Percentiles rank a stretch among this genome's conserved stretches.
Evolutionary conservation across 1,140 invertebrate genomes (phyloP).

Genomic region (Triops cancriformis): DNA sequence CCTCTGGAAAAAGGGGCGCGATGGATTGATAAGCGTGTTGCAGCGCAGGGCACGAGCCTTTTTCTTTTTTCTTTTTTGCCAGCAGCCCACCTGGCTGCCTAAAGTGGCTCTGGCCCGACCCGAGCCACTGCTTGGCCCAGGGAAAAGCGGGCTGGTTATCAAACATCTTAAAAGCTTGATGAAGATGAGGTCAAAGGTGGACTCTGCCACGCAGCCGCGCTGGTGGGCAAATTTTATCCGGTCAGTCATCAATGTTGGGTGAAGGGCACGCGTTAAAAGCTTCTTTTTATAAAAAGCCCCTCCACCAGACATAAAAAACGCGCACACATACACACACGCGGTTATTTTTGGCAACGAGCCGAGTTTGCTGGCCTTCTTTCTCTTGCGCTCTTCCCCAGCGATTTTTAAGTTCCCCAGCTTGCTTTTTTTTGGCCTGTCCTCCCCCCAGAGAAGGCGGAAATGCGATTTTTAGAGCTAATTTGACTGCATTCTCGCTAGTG

Average conservation of each 20-base stretch:
- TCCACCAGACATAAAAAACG: background rate
- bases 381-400: background rate
- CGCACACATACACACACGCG: too few relatives aligned
- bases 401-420: background rate
- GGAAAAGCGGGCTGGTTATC: background rate
- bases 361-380: background rate
- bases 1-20: background rate
- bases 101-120: background rate
- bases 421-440: background rate
- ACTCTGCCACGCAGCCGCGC: background rate
- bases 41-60: background rate
- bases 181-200: conserved; percentile 6
- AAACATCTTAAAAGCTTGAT: conserved; percentile 8
- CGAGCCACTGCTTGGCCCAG: background rate
- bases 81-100: background rate
- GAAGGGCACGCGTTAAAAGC: background rate
- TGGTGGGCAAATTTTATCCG: background rate
- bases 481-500: background rate
- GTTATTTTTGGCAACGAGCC: background rate
- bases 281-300: background rate
- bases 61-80: too few relatives aligned
- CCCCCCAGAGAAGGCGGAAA: too few relatives aligned
- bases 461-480: too few relatives aligned
- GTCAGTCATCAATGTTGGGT: background rate
- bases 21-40: too few relatives aligned